phyloP scores from a whole-genome alignment of 2,888 invertebrate species.

The Pristionchus exspectatus region DNA sequence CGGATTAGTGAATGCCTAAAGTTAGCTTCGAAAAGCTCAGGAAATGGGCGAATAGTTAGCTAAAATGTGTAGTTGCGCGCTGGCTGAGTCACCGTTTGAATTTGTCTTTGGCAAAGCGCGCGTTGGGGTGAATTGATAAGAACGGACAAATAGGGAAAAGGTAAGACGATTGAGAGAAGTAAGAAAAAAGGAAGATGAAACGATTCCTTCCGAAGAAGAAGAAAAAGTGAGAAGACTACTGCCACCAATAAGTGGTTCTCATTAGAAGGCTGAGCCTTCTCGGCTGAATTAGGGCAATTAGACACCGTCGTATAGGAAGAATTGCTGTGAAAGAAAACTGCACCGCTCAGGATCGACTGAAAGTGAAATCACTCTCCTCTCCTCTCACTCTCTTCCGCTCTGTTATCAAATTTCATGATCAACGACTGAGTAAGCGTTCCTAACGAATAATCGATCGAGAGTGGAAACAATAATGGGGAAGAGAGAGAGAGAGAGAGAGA shows the following conservation, averaged over 20 bases:
- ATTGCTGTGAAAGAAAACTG: background rate
- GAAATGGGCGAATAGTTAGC: background rate
- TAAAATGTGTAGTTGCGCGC: background rate
- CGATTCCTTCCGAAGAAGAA: too few species aligned
- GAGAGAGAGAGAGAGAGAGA: background rate
- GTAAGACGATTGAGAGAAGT: conserved; percentile 4
- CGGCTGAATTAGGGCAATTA: conserved; percentile 19
- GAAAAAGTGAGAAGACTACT: background rate
- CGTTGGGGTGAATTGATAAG: conserved; percentile 25
- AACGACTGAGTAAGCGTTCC: conserved; percentile 44
- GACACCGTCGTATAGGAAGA: background rate
- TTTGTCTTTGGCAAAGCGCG: conserved; percentile 33
- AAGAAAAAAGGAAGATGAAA: background rate
- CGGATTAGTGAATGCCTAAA: background rate
- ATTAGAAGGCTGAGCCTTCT: background rate
- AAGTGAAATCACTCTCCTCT: background rate
- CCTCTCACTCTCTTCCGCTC: conserved; percentile 29
- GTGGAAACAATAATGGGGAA: conserved; percentile 15
- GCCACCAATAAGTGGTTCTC: conserved; percentile 30
- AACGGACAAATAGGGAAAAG: background rate
- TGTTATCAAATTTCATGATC: conserved; percentile 48
- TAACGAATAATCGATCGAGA: conserved; percentile 7
- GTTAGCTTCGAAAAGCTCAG: background rate
- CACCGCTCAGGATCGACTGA: background rate
- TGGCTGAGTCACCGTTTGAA: conserved; percentile 4